These are phyloP conservation scores for Anisognathus igniventris DNA, from an alignment of 2,797 vertebrate genomes.

Conservation along the genomic window DNA sequence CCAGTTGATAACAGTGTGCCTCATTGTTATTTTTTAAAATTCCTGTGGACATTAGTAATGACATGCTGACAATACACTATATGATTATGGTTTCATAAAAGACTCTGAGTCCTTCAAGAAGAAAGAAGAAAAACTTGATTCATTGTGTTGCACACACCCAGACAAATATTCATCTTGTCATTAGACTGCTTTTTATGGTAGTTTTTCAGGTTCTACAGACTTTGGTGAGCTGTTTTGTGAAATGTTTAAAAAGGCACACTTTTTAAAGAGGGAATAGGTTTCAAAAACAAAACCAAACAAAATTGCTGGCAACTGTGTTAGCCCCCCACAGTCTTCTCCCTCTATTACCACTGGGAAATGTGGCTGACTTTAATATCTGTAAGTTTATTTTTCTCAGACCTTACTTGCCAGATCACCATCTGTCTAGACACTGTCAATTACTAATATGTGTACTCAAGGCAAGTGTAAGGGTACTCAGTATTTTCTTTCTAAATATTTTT, in stretches of 20 bases:
- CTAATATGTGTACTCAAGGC: not conserved
- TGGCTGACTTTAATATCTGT: not conserved
- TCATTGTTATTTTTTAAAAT: not conserved
- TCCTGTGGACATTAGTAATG: not conserved
- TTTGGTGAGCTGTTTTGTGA: not conserved
- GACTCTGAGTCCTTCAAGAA: not conserved
- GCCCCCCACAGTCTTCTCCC: not conserved
- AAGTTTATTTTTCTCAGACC: constrained; percentile 18
- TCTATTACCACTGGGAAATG: not conserved
- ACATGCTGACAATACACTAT: not conserved
- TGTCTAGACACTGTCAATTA: constrained; percentile 16
- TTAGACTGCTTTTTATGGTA: not conserved
- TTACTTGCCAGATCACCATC: not conserved
- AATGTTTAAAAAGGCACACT: not conserved
- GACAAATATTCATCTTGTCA: constrained; percentile 10
- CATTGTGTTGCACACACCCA: not conserved
- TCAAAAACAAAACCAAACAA: not conserved
- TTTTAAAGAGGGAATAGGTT: not conserved
- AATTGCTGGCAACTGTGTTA: not conserved
- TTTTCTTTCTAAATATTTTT: not conserved
- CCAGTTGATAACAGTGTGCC: not conserved
- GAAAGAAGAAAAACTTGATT: constrained; percentile 58
- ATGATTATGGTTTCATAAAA: not conserved
- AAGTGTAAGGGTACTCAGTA: not conserved
- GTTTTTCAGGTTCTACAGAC: constrained; percentile 50